These are phyloP conservation scores for Spheniscus humboldti DNA, from an alignment of 2,797 vertebrate species.

Conservation along the genomic window DNA sequence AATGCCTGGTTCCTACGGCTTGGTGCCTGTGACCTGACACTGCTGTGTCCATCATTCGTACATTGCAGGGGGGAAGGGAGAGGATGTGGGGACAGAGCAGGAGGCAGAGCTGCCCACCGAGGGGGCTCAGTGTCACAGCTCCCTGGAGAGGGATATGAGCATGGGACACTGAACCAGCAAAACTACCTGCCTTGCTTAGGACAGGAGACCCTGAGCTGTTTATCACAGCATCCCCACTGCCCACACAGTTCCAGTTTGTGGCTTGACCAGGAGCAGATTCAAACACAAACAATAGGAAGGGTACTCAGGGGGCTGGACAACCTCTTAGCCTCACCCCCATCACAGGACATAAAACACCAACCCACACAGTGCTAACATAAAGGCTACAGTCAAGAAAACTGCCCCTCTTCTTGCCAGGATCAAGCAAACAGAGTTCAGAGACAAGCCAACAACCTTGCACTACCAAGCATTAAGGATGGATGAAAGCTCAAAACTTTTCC, in stretches of 20 bases:
- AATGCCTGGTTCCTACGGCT: not conserved
- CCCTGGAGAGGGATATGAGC: not conserved
- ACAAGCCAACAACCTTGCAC: not conserved
- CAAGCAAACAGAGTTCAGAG: not conserved
- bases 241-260: not conserved
- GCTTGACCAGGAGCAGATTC: not conserved
- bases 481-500: slow-evolving; percentile 21
- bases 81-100: not conserved
- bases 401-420: not conserved
- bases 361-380: not conserved
- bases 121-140: not conserved
- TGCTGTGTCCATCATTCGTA: not conserved
- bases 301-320: not conserved
- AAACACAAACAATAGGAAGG: accelerated
- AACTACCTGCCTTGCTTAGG: not conserved
- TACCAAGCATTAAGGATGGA: not conserved
- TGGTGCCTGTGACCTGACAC: not conserved
- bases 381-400: not conserved
- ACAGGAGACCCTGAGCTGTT: not conserved
- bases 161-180: not conserved
- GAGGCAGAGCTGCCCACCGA: not conserved
- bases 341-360: not conserved
- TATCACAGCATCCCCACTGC: not conserved
- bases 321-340: not conserved
- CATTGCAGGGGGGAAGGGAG: not conserved